Evolutionary conservation across 2,888 invertebrate species (phyloP).

Genomic region (Therioaphis trifolii): DNA sequence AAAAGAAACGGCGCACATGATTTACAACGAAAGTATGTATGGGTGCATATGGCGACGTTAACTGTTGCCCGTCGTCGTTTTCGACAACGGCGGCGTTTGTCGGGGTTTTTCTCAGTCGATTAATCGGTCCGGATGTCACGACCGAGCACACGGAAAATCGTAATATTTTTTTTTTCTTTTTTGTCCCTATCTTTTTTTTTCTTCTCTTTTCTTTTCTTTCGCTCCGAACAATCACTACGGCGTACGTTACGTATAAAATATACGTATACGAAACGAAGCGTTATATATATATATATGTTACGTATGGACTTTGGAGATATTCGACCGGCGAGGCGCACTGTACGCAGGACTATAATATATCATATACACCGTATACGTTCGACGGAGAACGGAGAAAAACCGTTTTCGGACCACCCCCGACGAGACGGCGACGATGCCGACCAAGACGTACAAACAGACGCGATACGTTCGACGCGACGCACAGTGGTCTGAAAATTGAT

Average conservation of each 20-base stretch:
- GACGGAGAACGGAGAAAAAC: background rate
- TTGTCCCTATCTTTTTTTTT: too few species aligned
- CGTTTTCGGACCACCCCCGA: background rate
- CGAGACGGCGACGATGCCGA: background rate
- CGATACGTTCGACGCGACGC: background rate
- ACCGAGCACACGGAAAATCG: conserved; percentile 38
- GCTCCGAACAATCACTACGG: background rate
- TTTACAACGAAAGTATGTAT: conserved; percentile 12
- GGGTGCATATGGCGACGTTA: background rate
- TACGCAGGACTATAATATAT: background rate
- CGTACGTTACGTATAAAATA: too few species aligned
- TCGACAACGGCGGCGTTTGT: background rate
- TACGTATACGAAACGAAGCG: too few species aligned
- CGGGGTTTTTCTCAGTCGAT: conserved; percentile 35
- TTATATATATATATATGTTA: too few species aligned
- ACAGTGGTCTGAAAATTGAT: too few species aligned
- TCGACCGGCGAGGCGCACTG: background rate
- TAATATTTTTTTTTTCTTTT: conserved; percentile 18
- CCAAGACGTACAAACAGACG: background rate
- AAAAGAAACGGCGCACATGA: conserved; percentile 3
- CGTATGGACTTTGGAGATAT: conserved; percentile 6
- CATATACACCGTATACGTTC: background rate
- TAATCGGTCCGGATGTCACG: conserved; percentile 38
- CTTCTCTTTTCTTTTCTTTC: too few species aligned
- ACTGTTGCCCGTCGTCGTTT: conserved; percentile 44